Evolutionary conservation across 2,113 vertebrate species (phyloP), one percentile per base, ranked within the genome.

Genomic region (Phylloscopus whistleri): DNA sequence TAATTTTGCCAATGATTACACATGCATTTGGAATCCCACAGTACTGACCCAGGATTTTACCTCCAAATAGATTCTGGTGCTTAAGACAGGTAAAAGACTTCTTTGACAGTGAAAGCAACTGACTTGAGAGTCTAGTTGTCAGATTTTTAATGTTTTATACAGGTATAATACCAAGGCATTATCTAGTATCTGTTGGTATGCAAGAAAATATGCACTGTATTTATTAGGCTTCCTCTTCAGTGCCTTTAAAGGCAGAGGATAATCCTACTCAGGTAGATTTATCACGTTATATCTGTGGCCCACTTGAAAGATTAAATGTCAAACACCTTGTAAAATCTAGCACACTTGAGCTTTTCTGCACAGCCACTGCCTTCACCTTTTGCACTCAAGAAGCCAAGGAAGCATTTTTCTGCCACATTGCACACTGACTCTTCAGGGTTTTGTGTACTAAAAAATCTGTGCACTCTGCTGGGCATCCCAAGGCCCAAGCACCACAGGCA

Each of bases 1-100:
- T 81, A 56, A 95, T 90, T 93, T 94, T 95, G 86, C 80, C 80
- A 73, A 76, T 76, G 62, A 72, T 66, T 46, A 68, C 23, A 30
- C 0, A 0, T 3, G 23, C 22, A 33, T 26, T n/a, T 4, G 0
- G 55, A 77, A 35, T 77, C 55, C 15, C 28, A 51, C 30, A 69
- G 63, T 4, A 77, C 20, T 3, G 33, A 79, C 28, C 41, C 0
- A 0, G 18, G 63, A 56, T 88, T 85, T 80, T 51, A 84, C 28
- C 55, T 95, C 59, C n/a, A 58, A 30, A 94, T 46, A 53, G 8
- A 73, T 75, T 76, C 19, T 35, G 20, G 24, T 66, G n/a, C 46
- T 90, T 11, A 5, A 80, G 58, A 64, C 17, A 69, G 31, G 69
- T 17, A 59, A 80, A 62, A 87, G 41, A 64, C 3, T 33, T 35